These are phyloP conservation scores for Cataglyphis livida DNA, from an alignment of 2,888 invertebrate species.

Conservation along the genomic window DNA sequence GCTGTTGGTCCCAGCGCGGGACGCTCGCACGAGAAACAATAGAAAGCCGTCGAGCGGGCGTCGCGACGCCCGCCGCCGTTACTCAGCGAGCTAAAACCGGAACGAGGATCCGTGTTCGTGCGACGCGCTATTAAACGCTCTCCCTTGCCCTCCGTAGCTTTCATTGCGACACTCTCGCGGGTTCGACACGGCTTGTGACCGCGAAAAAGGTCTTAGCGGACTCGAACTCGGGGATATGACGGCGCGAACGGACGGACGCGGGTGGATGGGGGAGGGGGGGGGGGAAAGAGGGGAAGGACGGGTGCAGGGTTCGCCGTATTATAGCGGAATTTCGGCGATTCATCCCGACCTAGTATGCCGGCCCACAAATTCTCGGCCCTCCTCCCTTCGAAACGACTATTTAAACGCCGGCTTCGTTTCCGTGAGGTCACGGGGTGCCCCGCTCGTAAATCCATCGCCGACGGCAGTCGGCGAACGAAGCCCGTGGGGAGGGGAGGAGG, in stretches of 20 bases:
- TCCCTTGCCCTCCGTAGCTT: background rate
- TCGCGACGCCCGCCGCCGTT: slow-evolving; percentile 60
- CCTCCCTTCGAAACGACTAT: slow-evolving; percentile 52
- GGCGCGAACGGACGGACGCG: background rate
- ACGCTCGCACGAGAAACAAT: slow-evolving; percentile 66
- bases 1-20: background rate
- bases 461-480: background rate
- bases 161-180: slow-evolving; percentile 17
- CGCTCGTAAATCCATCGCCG: slow-evolving; percentile 45
- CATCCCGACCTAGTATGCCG: slow-evolving; percentile 59
- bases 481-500: background rate
- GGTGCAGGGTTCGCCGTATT: slow-evolving; percentile 39
- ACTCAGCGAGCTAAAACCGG: slow-evolving; percentile 69
- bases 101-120: slow-evolving; percentile 67
- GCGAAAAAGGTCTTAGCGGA: too few species aligned
- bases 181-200: too few species aligned
- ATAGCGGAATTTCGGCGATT: slow-evolving; percentile 57
- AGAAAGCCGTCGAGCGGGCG: slow-evolving; percentile 59
- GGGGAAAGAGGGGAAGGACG: background rate
- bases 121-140: slow-evolving; percentile 72
- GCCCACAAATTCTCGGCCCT: slow-evolving; percentile 64
- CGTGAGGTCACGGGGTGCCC: slow-evolving; percentile 40
- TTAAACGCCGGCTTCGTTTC: slow-evolving; percentile 65
- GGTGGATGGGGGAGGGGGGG: too few species aligned
- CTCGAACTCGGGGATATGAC: background rate